Percentiles rank a stretch among this genome's conserved stretches.
Conservation (phyloP, 2,888 invertebrate genomes). For the Apodemia mormo region DNA sequence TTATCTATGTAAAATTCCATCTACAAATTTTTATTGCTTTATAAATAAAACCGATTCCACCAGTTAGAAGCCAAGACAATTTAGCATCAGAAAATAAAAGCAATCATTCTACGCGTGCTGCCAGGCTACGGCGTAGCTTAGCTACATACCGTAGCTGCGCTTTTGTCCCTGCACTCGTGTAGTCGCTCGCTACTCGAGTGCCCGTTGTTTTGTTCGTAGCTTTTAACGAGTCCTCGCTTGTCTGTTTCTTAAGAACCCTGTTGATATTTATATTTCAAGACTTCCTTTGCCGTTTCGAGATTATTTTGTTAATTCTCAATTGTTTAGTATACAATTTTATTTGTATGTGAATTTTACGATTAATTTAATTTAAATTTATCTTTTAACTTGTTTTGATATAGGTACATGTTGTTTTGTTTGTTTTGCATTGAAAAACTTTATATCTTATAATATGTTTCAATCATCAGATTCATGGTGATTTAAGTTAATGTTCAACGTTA, state of each 20-base stretch:
- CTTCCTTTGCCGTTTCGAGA: neutral
- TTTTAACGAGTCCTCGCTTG: constrained; percentile 26
- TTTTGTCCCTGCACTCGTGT: constrained; percentile 28
- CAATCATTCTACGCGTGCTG: neutral
- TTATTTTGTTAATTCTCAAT: neutral
- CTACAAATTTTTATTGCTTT: no score
- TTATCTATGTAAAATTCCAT: no score
- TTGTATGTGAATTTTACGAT: neutral
- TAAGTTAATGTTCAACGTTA: no score
- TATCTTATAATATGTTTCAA: no score
- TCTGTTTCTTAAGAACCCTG: constrained; percentile 20
- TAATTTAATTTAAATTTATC: neutral
- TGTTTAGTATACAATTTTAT: neutral
- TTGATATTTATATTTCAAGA: constrained; percentile 5
- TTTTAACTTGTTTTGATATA: no score
- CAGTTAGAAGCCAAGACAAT: neutral
- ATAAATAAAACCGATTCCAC: no score
- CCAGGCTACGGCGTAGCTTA: constrained; percentile 22
- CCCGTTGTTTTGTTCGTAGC: constrained; percentile 27
- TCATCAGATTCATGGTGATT: no score
- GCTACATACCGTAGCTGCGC: constrained; percentile 32
- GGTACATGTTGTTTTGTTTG: no score
- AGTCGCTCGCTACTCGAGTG: constrained; percentile 24
- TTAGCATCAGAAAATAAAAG: neutral
- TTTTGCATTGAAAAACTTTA: no score